Conservation (phyloP, 2,888 invertebrate species). For the Parnassius orleans region DNA sequence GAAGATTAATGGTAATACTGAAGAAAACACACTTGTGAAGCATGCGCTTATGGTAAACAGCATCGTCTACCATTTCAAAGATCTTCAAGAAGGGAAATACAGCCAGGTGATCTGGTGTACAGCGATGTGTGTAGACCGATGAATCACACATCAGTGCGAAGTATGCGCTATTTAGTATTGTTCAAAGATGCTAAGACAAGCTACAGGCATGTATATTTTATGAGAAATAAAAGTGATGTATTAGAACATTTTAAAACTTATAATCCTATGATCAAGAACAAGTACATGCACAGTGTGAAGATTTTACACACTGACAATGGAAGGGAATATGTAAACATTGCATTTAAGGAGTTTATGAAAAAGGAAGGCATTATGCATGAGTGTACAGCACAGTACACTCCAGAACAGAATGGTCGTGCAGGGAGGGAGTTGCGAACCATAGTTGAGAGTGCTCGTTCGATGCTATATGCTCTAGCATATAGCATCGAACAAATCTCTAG, state of each 20-base stretch:
- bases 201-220: slow-evolving; percentile 36
- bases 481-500: too few species aligned
- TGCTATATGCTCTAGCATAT: too few species aligned
- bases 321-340: slow-evolving; percentile 32
- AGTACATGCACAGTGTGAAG: slow-evolving; percentile 30
- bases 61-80: too few species aligned
- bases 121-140: too few species aligned
- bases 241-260: slow-evolving; percentile 34
- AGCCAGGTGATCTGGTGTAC: slow-evolving; percentile 36
- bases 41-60: slow-evolving; percentile 30
- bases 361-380: slow-evolving; percentile 38
- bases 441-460: too few species aligned
- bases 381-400: too few species aligned
- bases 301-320: slow-evolving; percentile 39
- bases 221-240: slow-evolving; percentile 37
- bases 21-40: too few species aligned
- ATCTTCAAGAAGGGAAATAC: slow-evolving; percentile 28
- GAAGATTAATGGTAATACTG: too few species aligned
- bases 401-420: too few species aligned
- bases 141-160: slow-evolving; percentile 30
- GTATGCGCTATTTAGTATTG: slow-evolving; percentile 35
- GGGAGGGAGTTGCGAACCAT: too few species aligned
- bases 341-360: slow-evolving; percentile 31
- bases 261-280: slow-evolving; percentile 33
- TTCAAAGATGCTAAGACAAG: slow-evolving; percentile 38